Evolutionary conservation across 2,113 vertebrate species (phyloP), one percentile per base, ranked within the genome.

Genomic region (Psilopogon haemacephalus): DNA sequence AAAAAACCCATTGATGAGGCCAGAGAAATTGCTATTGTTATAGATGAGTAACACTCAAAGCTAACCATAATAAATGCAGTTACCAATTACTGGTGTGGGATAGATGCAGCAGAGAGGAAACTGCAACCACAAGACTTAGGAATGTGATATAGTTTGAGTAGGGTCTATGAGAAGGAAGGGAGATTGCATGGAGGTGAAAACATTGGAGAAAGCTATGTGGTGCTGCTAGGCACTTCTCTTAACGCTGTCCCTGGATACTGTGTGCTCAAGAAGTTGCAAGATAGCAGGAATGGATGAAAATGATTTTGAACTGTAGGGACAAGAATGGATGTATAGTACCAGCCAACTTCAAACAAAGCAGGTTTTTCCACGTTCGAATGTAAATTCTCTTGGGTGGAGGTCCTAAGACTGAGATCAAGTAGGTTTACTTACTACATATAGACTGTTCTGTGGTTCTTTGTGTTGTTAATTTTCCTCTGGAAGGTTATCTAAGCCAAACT

Each of bases 351-450:
- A 79, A 81, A 68, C 0, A 1, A 82, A 92, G 77, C 89, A 33
- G 59, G 82, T 83, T 95, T 89, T 55, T 77, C 82, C 69, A 72
- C 37, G 46, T 74, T 89, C 67, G 38, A 67, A 94, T 93, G 71
- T 67, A 94, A 91, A 91, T 85, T 79, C 33, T 79, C 17, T 73
- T 73, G 68, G 79, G 72, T 1, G 11, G 85, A 94, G 56, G n/a
- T 84, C n/a, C n/a, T n/a, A n/a, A n/a, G n/a, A n/a, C n/a, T n/a
- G n/a, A n/a, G n/a, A n/a, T n/a, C n/a, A n/a, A n/a, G n/a, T n/a
- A n/a, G n/a, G n/a, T n/a, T n/a, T n/a, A n/a, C n/a, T n/a, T 76
- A 50, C 33, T 84, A 33, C 23, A 10, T 27, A 21, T 18, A 27
- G 52, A 11, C 35, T 76, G 35, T 15, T 83, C 65, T 67, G 81